Conservation (phyloP, 1,140 invertebrate species). For the Drosophila subobscura region DNA sequence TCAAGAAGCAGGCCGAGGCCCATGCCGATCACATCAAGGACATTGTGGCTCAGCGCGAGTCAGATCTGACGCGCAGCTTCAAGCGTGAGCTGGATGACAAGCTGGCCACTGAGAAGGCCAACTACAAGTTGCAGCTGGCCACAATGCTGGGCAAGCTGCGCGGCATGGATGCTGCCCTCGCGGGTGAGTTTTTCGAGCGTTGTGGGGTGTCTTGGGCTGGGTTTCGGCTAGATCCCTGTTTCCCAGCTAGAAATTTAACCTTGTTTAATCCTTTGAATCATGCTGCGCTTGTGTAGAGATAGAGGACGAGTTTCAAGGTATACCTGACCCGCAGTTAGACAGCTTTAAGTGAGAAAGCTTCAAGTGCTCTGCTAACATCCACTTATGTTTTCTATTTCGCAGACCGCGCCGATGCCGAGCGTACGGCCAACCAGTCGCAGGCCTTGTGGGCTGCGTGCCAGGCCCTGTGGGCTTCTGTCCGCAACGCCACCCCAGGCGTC, state of each 20-base stretch:
- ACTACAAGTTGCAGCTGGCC: slow-evolving; percentile 91
- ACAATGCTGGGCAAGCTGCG: slow-evolving; percentile 91
- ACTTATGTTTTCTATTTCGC: slow-evolving; percentile 3
- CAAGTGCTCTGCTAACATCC: too few species aligned
- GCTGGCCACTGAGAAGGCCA: slow-evolving; percentile 87
- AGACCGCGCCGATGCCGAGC: slow-evolving; percentile 92
- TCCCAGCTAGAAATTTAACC: slow-evolving; percentile 27
- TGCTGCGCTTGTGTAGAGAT: slow-evolving; percentile 75
- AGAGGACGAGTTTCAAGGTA: slow-evolving; percentile 82
- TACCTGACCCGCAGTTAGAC: neutral
- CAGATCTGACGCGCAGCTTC: slow-evolving; percentile 87
- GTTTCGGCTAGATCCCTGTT: slow-evolving; percentile 7
- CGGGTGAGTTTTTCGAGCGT: slow-evolving; percentile 86
- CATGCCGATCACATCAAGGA: slow-evolving; percentile 93
- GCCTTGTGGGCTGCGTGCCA: slow-evolving; percentile 96
- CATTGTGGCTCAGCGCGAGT: slow-evolving; percentile 88
- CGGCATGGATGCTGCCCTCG: slow-evolving; percentile 94
- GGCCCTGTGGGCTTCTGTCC: slow-evolving; percentile 91
- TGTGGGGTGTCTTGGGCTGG: neutral
- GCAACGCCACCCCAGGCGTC: slow-evolving; percentile 85
- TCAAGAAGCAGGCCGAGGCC: slow-evolving; percentile 91
- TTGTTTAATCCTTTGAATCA: slow-evolving; percentile 21
- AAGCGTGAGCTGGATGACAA: slow-evolving; percentile 89
- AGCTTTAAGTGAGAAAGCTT: too few species aligned
- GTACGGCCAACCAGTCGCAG: slow-evolving; percentile 91